phyloP scores from a whole-genome alignment of 2,113 vertebrate genomes.

The Tympanuchus pallidicinctus region DNA sequence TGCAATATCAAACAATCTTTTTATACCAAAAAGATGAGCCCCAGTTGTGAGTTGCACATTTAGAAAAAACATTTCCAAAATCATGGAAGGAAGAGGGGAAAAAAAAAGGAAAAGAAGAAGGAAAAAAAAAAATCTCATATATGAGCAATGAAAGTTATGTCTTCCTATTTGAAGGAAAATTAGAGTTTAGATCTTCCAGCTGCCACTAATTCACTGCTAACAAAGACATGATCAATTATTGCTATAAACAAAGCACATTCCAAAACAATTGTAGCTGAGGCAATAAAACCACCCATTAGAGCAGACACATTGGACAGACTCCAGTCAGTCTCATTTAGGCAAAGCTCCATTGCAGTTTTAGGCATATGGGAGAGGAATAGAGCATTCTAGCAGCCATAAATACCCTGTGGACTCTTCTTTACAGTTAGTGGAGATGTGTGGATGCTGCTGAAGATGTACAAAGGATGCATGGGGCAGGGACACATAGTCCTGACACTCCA shows the following conservation, averaged over 20 bases:
- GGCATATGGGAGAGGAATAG: not conserved
- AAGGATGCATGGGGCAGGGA: not conserved
- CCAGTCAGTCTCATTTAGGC: constrained; percentile 52
- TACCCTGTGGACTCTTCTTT: not conserved
- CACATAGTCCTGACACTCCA: rapidly evolving
- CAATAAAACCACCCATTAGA: constrained; percentile 51
- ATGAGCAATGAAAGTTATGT: not conserved
- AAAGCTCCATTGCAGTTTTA: constrained; percentile 17
- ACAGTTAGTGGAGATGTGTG: not conserved
- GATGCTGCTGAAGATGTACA: not conserved
- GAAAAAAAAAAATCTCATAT: not conserved
- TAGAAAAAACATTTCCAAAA: constrained; percentile 5
- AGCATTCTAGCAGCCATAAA: not conserved
- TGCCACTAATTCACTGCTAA: constrained; percentile 49
- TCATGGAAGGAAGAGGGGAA: not conserved
- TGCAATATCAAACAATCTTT: not conserved
- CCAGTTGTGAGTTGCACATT: not conserved
- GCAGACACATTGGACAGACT: constrained; percentile 18
- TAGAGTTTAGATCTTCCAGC: constrained; percentile 43
- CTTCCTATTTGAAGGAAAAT: constrained; percentile 23
- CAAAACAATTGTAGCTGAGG: constrained; percentile 47
- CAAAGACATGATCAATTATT: constrained; percentile 56
- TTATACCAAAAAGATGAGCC: not conserved
- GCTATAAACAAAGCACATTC: constrained; percentile 59
- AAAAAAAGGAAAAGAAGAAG: not conserved